These are phyloP conservation scores for Xenops minutus DNA, from an alignment of 2,797 vertebrate species.

Conservation along the genomic window DNA sequence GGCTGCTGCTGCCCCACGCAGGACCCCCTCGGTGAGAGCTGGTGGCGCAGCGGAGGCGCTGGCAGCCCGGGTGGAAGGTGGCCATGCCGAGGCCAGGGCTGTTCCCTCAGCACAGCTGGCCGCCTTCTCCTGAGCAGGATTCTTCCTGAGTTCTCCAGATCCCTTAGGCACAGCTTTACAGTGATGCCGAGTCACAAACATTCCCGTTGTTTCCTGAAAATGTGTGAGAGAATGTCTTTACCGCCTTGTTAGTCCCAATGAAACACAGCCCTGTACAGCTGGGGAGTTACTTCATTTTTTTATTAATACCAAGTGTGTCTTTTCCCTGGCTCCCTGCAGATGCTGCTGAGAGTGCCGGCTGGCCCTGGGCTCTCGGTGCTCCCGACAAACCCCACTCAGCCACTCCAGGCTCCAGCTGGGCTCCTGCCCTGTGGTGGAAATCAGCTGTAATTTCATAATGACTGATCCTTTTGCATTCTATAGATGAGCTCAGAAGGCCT, in stretches of 20 bases:
- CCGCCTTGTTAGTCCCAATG: neutral
- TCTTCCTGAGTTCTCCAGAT: neutral
- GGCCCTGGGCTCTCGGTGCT: neutral
- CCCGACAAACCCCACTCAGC: neutral
- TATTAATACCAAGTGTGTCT: neutral
- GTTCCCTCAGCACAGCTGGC: neutral
- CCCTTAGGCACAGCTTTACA: neutral
- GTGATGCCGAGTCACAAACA: neutral
- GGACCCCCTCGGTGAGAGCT: neutral
- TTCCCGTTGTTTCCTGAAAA: neutral
- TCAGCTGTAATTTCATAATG: neutral
- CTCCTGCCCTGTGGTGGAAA: neutral
- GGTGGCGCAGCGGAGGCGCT: rapidly evolving
- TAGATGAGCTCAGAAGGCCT: neutral
- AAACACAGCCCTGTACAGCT: neutral
- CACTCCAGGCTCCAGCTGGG: rapidly evolving
- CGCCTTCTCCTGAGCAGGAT: neutral
- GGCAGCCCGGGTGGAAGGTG: neutral
- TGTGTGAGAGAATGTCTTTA: neutral
- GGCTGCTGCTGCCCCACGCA: neutral
- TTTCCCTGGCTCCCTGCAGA: neutral
- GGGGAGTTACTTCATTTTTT: neutral
- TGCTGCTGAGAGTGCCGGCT: neutral
- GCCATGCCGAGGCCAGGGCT: neutral
- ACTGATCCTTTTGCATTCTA: neutral